These are phyloP conservation scores for Oryzias woworae DNA, from an alignment of 2,113 vertebrate species.

Conservation along the genomic window DNA sequence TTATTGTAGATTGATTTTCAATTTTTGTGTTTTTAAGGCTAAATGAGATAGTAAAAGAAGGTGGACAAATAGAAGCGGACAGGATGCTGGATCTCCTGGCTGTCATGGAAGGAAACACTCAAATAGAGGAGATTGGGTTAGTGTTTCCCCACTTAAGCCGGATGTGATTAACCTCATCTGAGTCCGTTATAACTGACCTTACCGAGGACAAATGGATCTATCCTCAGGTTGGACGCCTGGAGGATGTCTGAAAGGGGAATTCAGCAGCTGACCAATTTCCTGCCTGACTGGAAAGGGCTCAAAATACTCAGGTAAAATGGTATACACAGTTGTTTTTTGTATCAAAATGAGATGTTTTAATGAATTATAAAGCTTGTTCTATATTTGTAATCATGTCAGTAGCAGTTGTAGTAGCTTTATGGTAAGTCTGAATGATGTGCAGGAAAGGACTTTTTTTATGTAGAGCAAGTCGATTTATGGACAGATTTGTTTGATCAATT, in stretches of 20 bases:
- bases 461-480: no score
- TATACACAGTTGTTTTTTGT: no score
- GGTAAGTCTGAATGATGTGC: no score
- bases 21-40: conserved; percentile 70
- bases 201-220: background rate
- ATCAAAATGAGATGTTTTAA: no score
- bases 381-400: no score
- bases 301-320: conserved; percentile 77
- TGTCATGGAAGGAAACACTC: conserved; percentile 61
- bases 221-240: conserved; percentile 81
- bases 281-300: conserved; percentile 77
- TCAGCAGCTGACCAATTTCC: conserved; percentile 67
- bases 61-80: conserved; percentile 16
- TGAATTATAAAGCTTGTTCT: no score
- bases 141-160: conserved; percentile 28
- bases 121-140: conserved; percentile 80
- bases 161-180: background rate
- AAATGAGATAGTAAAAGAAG: conserved; percentile 57
- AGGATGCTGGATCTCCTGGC: conserved; percentile 51
- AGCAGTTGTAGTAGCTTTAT: no score
- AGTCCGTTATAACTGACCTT: background rate
- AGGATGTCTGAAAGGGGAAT: conserved; percentile 77
- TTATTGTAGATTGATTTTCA: conserved; percentile 16
- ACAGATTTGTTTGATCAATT: no score
- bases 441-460: no score